A percentile compares a stretch with the other conserved stretches of the same genome.
Evolutionary conservation across 2,113 vertebrate species (phyloP).

Genomic region (Loxodonta africana): DNA sequence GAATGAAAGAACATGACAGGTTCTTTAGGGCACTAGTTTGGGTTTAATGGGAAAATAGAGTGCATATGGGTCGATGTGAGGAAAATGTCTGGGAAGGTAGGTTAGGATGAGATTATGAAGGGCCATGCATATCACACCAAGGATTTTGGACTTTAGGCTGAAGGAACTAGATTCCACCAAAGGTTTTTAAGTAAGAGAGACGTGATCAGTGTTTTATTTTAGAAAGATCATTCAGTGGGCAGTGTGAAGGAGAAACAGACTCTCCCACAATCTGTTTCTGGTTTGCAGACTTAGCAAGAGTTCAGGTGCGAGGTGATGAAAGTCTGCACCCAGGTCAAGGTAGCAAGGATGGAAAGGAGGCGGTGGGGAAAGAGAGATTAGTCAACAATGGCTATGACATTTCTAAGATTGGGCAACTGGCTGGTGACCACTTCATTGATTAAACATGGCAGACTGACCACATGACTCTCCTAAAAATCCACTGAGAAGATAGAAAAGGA

Average conservation of each 20-base stretch:
- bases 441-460: background rate
- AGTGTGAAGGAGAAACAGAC: background rate
- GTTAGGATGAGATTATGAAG: background rate
- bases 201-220: background rate
- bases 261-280: too few species aligned
- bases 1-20: background rate
- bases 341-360: background rate
- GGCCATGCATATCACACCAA: background rate
- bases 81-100: background rate
- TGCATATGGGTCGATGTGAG: background rate
- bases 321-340: background rate
- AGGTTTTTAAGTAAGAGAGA: constrained; percentile 6
- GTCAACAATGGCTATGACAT: background rate
- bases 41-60: too few species aligned
- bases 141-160: background rate
- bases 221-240: background rate
- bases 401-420: too few species aligned
- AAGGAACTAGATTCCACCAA: background rate
- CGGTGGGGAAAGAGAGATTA: too few species aligned
- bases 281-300: background rate
- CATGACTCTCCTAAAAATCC: background rate
- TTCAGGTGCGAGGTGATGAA: background rate
- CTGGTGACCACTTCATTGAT: background rate
- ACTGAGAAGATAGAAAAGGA: constrained; percentile 23
- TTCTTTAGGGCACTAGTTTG: background rate